Percentiles rank a stretch among this genome's conserved stretches.
Evolutionary conservation across 2,113 vertebrate genomes (phyloP).

Genomic region (Narcine bancroftii): DNA sequence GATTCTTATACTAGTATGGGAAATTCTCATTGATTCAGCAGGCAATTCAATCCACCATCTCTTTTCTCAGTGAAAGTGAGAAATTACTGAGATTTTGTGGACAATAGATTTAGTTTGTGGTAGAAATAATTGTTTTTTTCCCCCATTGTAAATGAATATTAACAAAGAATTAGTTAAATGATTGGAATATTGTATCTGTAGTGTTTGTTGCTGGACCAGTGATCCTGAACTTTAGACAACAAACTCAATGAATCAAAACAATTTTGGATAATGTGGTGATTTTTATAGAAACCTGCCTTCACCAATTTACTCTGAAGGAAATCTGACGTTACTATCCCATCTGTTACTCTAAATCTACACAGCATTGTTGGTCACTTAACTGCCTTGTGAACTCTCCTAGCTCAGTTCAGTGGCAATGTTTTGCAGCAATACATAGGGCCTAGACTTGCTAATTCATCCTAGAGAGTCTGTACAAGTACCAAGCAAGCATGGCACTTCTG

Average conservation of each 20-base stretch:
- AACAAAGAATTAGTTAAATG: not conserved
- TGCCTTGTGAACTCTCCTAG: too few species aligned
- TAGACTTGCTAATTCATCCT: not conserved
- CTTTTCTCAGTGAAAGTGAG: not conserved
- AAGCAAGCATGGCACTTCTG: not conserved
- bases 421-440: not conserved
- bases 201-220: too few species aligned
- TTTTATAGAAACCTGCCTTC: too few species aligned
- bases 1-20: not conserved
- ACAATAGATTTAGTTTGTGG: not conserved
- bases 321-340: too few species aligned
- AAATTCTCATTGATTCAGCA: not conserved
- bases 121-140: not conserved
- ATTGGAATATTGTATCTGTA: too few species aligned
- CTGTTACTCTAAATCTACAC: too few species aligned
- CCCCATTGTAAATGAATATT: not conserved
- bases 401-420: too few species aligned
- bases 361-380: too few species aligned
- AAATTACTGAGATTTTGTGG: not conserved
- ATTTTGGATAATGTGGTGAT: too few species aligned
- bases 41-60: not conserved
- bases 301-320: too few species aligned
- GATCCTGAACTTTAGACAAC: too few species aligned
- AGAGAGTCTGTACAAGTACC: not conserved
- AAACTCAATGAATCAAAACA: too few species aligned